phyloP scores from a whole-genome alignment of 2,888 invertebrate species.

The Pyralis farinalis region DNA sequence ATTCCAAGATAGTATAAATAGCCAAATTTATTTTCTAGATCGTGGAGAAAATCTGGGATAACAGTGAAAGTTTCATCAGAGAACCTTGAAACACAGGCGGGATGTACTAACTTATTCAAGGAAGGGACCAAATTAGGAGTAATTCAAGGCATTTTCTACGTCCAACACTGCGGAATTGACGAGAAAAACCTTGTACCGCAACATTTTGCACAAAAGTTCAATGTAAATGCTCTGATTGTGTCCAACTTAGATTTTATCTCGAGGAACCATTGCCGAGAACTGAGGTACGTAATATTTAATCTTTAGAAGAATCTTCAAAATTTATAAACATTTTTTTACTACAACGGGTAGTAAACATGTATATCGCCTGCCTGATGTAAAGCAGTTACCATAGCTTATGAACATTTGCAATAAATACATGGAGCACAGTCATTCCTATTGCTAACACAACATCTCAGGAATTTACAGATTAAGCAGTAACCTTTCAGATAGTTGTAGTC shows the following conservation, averaged over 20 bases:
- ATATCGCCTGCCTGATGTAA: too few species aligned
- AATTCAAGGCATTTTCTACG: conserved; percentile 39
- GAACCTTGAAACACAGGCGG: conserved; percentile 30
- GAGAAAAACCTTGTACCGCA: conserved; percentile 23
- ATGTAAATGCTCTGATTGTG: conserved; percentile 30
- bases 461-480: too few species aligned
- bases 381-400: too few species aligned
- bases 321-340: too few species aligned
- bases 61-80: conserved; percentile 28
- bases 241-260: conserved; percentile 41
- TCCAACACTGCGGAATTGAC: conserved; percentile 24
- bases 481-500: too few species aligned
- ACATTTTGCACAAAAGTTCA: conserved; percentile 29
- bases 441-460: too few species aligned
- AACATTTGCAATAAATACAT: too few species aligned
- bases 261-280: conserved; percentile 33
- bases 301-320: too few species aligned
- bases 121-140: conserved; percentile 33
- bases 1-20: neutral
- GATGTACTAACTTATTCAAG: conserved; percentile 31
- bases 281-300: conserved; percentile 32
- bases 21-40: conserved; percentile 24
- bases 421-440: too few species aligned
- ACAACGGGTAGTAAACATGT: too few species aligned
- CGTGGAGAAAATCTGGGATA: conserved; percentile 34